These are phyloP conservation scores for Sylvia borin DNA, from an alignment of 2,797 vertebrate species.

Conservation along the genomic window DNA sequence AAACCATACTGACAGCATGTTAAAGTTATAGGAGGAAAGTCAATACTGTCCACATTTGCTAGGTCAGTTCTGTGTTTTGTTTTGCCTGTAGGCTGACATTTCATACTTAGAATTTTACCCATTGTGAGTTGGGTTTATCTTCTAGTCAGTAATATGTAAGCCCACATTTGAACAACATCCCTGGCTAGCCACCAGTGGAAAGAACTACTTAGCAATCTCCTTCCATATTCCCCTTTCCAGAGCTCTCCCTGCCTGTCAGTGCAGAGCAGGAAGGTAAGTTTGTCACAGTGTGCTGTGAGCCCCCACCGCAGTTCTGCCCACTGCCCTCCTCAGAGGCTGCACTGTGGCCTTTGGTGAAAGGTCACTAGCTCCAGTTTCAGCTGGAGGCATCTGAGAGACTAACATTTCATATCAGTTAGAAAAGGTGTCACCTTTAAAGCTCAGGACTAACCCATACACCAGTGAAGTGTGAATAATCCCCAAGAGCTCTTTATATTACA, in stretches of 20 bases:
- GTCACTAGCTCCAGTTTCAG: constrained; percentile 64
- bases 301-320: background rate
- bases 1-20: background rate
- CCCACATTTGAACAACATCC: background rate
- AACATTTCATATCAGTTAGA: constrained; percentile 27
- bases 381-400: background rate
- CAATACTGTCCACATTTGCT: background rate
- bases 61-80: background rate
- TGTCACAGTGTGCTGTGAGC: background rate
- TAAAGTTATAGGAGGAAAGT: constrained; percentile 30
- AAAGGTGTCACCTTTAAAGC: constrained; percentile 5
- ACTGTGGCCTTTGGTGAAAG: constrained; percentile 76
- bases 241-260: rapidly evolving
- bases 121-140: background rate
- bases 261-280: background rate
- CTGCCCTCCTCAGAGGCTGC: background rate
- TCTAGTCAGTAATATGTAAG: background rate
- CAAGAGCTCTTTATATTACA: background rate
- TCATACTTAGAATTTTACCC: background rate
- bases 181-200: rapidly evolving
- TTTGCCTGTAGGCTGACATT: background rate
- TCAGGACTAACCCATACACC: background rate
- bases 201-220: background rate
- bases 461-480: background rate
- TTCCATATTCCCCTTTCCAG: background rate